These are phyloP conservation scores for Nemotelus pantherinus DNA, from an alignment of 2,888 invertebrate species.

Conservation along the genomic window DNA sequence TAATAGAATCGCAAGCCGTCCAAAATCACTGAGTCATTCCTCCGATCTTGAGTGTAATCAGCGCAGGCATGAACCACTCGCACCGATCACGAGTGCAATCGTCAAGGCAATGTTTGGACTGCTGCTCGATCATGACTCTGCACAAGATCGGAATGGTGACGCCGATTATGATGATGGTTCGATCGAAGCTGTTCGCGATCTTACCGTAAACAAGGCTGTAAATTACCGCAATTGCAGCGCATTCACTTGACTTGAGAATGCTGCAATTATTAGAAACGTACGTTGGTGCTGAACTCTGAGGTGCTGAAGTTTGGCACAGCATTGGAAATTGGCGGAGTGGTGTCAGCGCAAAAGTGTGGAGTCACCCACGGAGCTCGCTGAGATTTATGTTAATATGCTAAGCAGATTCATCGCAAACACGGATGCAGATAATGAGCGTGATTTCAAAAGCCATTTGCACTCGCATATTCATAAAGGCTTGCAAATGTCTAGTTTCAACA, in stretches of 20 bases:
- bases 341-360: too few species aligned
- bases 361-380: too few species aligned
- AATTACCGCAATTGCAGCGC: slow-evolving; percentile 38
- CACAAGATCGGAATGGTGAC: neutral
- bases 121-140: neutral
- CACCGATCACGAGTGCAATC: neutral
- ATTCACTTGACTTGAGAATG: slow-evolving; percentile 35
- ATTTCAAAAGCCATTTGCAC: too few species aligned
- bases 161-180: slow-evolving; percentile 34
- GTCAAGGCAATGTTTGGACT: neutral
- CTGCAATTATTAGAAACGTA: slow-evolving; percentile 24
- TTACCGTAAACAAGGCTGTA: slow-evolving; percentile 45
- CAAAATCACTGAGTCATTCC: slow-evolving; percentile 24
- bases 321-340: neutral
- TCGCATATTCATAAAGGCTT: too few species aligned
- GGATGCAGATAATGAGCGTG: neutral
- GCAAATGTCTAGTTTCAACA: too few species aligned
- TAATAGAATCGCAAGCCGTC: neutral
- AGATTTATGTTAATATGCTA: neutral
- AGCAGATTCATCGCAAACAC: neutral
- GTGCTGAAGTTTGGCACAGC: neutral
- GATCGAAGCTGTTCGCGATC: slow-evolving; percentile 22
- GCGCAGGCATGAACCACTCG: slow-evolving; percentile 9
- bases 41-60: slow-evolving; percentile 28
- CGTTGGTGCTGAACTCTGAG: slow-evolving; percentile 11